These are phyloP conservation scores for Lepus townsendii DNA, from an alignment of 2,797 vertebrate genomes.

Conservation along the genomic window DNA sequence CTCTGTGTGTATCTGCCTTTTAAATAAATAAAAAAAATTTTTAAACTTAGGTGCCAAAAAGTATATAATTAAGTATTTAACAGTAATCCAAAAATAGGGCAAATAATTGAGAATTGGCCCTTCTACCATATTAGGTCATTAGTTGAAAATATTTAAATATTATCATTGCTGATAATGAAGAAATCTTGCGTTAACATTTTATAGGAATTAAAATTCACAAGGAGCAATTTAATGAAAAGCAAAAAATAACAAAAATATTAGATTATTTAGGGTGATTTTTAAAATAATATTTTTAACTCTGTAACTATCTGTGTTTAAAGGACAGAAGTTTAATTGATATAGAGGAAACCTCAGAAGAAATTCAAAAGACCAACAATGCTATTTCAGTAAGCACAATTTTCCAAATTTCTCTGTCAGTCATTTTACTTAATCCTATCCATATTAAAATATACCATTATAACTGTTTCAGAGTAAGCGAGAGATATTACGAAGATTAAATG, in stretches of 20 bases:
- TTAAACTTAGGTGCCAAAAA: not conserved
- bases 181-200: slow-evolving; percentile 48
- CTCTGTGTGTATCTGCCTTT: too few species aligned
- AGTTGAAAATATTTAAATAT: slow-evolving; percentile 54
- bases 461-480: slow-evolving; percentile 94
- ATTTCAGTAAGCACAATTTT: slow-evolving; percentile 86
- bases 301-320: slow-evolving; percentile 83
- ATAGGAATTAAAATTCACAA: slow-evolving; percentile 38
- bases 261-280: slow-evolving; percentile 58
- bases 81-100: slow-evolving; percentile 37
- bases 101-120: slow-evolving; percentile 74
- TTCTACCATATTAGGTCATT: slow-evolving; percentile 16
- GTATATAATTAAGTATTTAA: not conserved
- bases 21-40: too few species aligned
- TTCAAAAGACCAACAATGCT: slow-evolving; percentile 86
- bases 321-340: slow-evolving; percentile 83
- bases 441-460: slow-evolving; percentile 68
- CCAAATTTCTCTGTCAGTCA: slow-evolving; percentile 20
- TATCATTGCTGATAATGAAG: slow-evolving; percentile 44
- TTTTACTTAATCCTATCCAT: slow-evolving; percentile 57
- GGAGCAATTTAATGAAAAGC: slow-evolving; percentile 54
- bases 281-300: slow-evolving; percentile 62
- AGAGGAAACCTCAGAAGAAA: slow-evolving; percentile 89
- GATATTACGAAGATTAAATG: slow-evolving; percentile 95
- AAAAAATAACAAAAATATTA: slow-evolving; percentile 43